Base-by-base conservation (phyloP, 2,113 vertebrate species). In the Dromas ardeola region DNA sequence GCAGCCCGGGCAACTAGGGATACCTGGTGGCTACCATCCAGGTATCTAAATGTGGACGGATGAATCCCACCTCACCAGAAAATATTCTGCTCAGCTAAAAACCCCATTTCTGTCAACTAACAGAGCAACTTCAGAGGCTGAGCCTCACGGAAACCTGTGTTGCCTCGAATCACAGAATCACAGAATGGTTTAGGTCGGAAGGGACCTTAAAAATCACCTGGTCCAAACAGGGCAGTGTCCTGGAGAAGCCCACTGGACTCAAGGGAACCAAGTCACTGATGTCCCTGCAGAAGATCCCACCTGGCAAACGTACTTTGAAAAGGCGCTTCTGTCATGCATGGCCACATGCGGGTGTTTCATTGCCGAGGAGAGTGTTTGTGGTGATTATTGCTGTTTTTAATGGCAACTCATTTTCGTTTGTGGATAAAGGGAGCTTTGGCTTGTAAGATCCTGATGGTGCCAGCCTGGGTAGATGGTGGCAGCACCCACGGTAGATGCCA, bases 391-490 rank as follows among this genome's bases (percentile, higher is more conserved):
- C 26, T 2, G 0, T 8, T 59, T 65, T 59, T 72, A 66, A 49
- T 1, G 9, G 47, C 22, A 62, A 43, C 7, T 27, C n/a, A 1
- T 67, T 67, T 61, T 62, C 47, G 11, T 7, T 6, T 25, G 2
- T 34, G 32, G 80, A 11, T 49, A 32, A 70, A 76, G 15, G 56
- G 13, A 30, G 50, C 45, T 81, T 40, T 45, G 40, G 42, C 43
- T 74, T 3, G 2, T 16, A 40, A 42, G n/a, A 42, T 45, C 16
- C 9, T 15, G 11, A n/a, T 25, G 27, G 30, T 61, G 42, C 11
- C 12, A 17, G 2, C 0, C 0, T 3, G 17, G 50, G 20, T 32
- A 9, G 47, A 21, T 23, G n/a, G 5, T 30, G 23, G 20, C 34
- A 74, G 43, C 50, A 45, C 50, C 32, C 25, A 59, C 1, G 1